These are phyloP conservation scores for Tuberolachnus salignus DNA, from an alignment of 2,888 invertebrate species.

Conservation along the genomic window DNA sequence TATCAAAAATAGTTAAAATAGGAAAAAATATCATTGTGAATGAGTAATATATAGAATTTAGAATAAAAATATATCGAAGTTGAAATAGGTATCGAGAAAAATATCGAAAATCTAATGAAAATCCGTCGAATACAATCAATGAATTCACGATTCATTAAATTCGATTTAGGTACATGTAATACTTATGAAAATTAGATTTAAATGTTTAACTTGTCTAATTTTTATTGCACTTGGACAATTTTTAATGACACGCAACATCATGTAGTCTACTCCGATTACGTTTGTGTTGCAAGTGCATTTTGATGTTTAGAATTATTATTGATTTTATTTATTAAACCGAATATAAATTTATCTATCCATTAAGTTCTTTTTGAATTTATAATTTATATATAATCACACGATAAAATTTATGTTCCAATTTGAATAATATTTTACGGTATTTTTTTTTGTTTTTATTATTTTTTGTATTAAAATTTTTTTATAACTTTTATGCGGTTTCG, in stretches of 20 bases:
- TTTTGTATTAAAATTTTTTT: constrained; percentile 15
- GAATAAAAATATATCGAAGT: constrained; percentile 4
- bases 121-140: constrained; percentile 22
- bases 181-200: constrained; percentile 17
- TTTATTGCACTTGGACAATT: constrained; percentile 2
- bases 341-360: constrained; percentile 1
- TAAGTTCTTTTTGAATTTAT: background rate
- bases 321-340: background rate
- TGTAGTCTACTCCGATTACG: constrained; percentile 17
- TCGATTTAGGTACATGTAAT: background rate
- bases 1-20: background rate
- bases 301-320: constrained; percentile 5
- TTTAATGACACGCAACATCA: constrained; percentile 23
- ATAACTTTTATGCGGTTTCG: constrained; percentile 41
- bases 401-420: background rate
- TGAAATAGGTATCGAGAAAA: constrained; percentile 12
- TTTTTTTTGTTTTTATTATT: background rate
- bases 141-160: constrained; percentile 1
- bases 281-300: constrained; percentile 14
- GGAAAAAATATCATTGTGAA: background rate
- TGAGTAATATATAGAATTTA: background rate
- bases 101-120: constrained; percentile 20
- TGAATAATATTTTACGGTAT: constrained; percentile 12
- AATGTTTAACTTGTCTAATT: too few relatives aligned
- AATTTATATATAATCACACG: background rate